Conservation (phyloP, 2,113 vertebrate genomes). For the Hiodon alosoides region DNA sequence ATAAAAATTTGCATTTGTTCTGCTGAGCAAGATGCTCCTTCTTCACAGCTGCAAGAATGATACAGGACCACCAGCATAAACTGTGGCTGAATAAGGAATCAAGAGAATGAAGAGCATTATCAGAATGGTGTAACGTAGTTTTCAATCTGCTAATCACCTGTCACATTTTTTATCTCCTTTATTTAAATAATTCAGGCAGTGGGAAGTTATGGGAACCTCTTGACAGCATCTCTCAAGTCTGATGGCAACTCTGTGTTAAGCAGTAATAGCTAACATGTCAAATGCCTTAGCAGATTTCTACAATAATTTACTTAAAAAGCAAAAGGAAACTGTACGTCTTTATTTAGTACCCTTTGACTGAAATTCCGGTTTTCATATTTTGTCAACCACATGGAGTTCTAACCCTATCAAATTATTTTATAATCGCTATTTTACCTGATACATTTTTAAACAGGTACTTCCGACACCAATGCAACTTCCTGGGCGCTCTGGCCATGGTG, state of each 20-base stretch:
- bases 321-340: too few relatives aligned
- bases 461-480: too few relatives aligned
- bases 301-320: neutral
- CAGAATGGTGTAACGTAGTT: slow-evolving; percentile 40
- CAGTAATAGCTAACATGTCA: neutral
- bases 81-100: slow-evolving; percentile 19
- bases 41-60: neutral
- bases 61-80: neutral
- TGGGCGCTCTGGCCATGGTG: too few relatives aligned
- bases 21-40: neutral
- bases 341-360: too few relatives aligned
- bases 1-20: neutral
- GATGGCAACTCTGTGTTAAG: slow-evolving; percentile 17
- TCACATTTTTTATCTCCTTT: slow-evolving; percentile 61
- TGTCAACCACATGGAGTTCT: too few relatives aligned
- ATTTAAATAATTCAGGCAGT: slow-evolving; percentile 47
- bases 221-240: slow-evolving; percentile 38
- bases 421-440: too few relatives aligned
- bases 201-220: slow-evolving; percentile 50
- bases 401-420: too few relatives aligned
- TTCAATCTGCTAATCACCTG: slow-evolving; percentile 60
- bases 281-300: neutral
- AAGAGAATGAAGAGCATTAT: slow-evolving; percentile 41
- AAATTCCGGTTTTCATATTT: too few relatives aligned
- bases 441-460: too few relatives aligned